Evolutionary conservation across 2,113 vertebrate genomes (phyloP), one percentile per base, ranked within the genome.

Genomic region (Dendropsophus ebraccatus): DNA sequence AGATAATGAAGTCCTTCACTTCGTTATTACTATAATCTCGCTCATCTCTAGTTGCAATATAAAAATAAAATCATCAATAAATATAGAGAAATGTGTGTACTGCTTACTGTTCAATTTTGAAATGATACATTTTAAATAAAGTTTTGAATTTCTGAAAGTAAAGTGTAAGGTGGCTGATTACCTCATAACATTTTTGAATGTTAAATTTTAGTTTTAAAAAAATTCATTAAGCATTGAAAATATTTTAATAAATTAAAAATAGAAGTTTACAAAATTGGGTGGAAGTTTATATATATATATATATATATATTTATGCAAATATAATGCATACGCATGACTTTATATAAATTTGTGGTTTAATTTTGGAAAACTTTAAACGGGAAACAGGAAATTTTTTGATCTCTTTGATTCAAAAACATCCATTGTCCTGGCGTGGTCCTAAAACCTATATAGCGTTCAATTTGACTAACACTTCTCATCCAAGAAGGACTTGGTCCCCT

Each of bases 401-500:
- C 9, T 1, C 7, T 23, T 21, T 41, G 3, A 19, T 69, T 9
- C 30, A 35, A 69, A 28, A 62, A 19, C 14, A 21, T 35, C 30
- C 7, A 9, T 9, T n/a, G 21, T 35, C 8, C 6, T 41, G 2
- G 32, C 16, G 16, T 5, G 32, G 35, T 41, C 35, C 67, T 41
- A 11, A 70, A 70, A 41, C 16, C 60, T 30, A 2, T 6, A 13
- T 37, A 35, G 30, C 19, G 32, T 35, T 69, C 17, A 35, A 69
- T 69, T 70, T 25, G 2, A 1, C 14, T 21, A 77, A 41, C 60
- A 65, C 41, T 1, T 47, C 32, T 45, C 37, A 28, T 28, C 78
- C 78, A 81, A 81, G 58, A 65, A 47, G 78, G 78, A 81, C 78
- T 81, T 81, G 78, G 78, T 62, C 78, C 78, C 78, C 37, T 28